Evolutionary conservation across 2,888 invertebrate species (phyloP).

Genomic region (Cephus rjabovi): DNA sequence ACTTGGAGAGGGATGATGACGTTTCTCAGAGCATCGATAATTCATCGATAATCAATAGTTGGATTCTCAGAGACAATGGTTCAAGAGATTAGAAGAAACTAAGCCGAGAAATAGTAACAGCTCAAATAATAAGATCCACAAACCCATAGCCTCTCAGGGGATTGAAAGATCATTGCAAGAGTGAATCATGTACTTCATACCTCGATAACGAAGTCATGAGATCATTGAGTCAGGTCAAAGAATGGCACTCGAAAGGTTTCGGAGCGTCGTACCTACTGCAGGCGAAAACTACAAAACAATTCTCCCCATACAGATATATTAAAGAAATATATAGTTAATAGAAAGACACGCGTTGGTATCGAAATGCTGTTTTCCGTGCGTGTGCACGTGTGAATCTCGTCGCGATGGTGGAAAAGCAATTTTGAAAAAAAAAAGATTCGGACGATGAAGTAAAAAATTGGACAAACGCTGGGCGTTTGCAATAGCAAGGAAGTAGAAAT

Average conservation of each 20-base stretch:
- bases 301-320: background rate
- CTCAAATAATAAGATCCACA: slow-evolving; percentile 1
- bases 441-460: background rate
- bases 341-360: slow-evolving; percentile 12
- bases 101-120: slow-evolving; percentile 6
- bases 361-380: slow-evolving; percentile 10
- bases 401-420: background rate
- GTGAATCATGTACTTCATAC: background rate
- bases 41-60: background rate
- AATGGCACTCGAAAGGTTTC: background rate
- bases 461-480: slow-evolving; percentile 6
- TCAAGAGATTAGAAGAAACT: background rate
- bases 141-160: background rate
- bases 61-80: background rate
- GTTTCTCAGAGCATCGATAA: slow-evolving; percentile 3
- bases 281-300: background rate
- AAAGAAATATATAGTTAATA: slow-evolving; percentile 8
- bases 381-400: slow-evolving; percentile 9
- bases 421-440: background rate
- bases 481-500: background rate
- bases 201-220: background rate
- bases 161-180: background rate
- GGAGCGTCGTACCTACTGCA: background rate
- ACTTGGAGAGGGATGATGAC: slow-evolving; percentile 1
- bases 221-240: background rate